A percentile compares a stretch with the other conserved stretches of the same genome.
phyloP scores from a whole-genome alignment of 2,797 vertebrate genomes.

The Tarsius wallacei region DNA sequence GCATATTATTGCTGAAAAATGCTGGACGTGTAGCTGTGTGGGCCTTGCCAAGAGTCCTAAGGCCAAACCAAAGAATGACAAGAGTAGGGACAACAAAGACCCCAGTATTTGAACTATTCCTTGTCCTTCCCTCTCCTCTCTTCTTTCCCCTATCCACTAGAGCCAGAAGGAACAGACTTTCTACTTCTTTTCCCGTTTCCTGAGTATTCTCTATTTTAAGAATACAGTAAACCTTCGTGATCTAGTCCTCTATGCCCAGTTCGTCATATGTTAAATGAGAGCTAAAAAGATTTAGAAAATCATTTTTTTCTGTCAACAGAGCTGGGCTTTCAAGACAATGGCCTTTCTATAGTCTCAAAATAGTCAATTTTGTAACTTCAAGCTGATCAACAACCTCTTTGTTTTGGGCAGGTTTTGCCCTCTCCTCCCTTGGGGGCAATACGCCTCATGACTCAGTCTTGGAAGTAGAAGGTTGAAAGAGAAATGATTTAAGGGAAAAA shows the following conservation, averaged over 20 bases:
- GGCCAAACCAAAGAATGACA: not conserved
- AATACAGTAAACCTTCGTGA: slow-evolving; percentile 43
- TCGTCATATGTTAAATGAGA: slow-evolving; percentile 48
- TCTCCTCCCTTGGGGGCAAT: slow-evolving; percentile 24
- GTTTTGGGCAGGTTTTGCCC: slow-evolving; percentile 34
- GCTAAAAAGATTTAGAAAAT: slow-evolving; percentile 40
- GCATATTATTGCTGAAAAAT: not conserved
- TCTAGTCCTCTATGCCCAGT: slow-evolving; percentile 35
- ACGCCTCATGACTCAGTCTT: slow-evolving; percentile 56
- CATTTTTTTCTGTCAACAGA: slow-evolving; percentile 23
- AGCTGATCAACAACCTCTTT: slow-evolving; percentile 58
- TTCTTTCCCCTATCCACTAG: not conserved
- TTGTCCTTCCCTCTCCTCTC: not conserved
- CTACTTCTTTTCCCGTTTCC: slow-evolving; percentile 17
- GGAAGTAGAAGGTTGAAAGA: slow-evolving; percentile 37
- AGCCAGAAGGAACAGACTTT: not conserved
- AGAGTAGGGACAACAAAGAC: not conserved
- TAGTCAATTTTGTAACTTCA: slow-evolving; percentile 43
- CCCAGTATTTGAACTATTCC: not conserved
- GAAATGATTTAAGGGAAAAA: slow-evolving; percentile 60
- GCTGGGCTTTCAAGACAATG: slow-evolving; percentile 48
- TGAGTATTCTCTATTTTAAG: slow-evolving; percentile 40
- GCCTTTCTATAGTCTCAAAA: slow-evolving; percentile 53
- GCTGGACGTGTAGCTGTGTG: not conserved
- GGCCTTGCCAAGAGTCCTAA: not conserved